A percentile compares a stretch with the other conserved stretches of the same genome.
Conservation (phyloP, 2,113 vertebrate species). For the Tyrannus savana region DNA sequence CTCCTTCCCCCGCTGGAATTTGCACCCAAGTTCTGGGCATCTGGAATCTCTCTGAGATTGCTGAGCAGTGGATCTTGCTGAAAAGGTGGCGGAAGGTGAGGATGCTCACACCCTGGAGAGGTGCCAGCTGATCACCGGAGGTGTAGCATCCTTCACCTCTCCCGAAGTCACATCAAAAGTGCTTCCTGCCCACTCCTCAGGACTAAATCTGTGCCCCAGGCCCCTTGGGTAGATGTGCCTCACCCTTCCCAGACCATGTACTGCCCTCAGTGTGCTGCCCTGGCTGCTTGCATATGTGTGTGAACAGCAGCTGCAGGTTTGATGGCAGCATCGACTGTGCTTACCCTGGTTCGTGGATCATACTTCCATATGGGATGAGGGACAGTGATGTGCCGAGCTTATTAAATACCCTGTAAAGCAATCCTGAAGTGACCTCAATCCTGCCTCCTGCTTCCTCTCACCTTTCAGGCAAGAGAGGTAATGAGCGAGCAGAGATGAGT, state of each 20-base stretch:
- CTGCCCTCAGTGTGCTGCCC: background rate
- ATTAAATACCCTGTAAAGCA: background rate
- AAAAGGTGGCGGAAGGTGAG: background rate
- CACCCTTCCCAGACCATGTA: fast-evolving
- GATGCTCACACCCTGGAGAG: background rate
- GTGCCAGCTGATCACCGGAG: background rate
- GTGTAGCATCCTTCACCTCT: background rate
- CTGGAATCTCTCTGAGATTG: background rate
- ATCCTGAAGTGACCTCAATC: background rate
- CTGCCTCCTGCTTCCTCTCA: conserved; percentile 7
- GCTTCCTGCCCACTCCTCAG: background rate
- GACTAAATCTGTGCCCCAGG: background rate
- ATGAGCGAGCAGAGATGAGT: background rate
- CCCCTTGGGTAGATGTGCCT: background rate
- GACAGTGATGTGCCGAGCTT: background rate
- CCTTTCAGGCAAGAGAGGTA: conserved; percentile 12
- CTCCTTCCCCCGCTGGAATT: background rate
- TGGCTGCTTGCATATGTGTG: fast-evolving
- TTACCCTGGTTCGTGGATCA: background rate
- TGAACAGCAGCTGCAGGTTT: background rate
- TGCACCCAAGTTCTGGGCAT: background rate
- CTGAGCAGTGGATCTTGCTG: background rate
- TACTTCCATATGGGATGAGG: background rate
- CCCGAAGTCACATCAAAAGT: fast-evolving
- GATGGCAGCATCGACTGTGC: background rate